Conservation (phyloP, 2,888 invertebrate species). For the Chrysomela aeneicollis region DNA sequence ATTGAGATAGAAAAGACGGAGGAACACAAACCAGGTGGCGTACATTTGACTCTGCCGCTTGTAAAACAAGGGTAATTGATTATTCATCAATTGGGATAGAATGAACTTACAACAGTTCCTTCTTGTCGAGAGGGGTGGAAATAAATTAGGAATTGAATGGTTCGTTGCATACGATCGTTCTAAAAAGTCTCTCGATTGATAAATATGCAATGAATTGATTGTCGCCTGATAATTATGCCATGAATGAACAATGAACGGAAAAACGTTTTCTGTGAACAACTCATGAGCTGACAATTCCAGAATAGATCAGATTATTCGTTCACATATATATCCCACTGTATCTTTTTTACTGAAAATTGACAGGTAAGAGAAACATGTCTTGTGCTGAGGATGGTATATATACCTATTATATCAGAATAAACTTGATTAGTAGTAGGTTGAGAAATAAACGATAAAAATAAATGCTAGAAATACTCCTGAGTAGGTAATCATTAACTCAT, state of each 20-base stretch:
- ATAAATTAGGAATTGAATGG: slow-evolving; percentile 61
- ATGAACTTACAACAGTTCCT: slow-evolving; percentile 54
- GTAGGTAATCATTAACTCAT: too few relatives aligned
- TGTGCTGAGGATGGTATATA: too few relatives aligned
- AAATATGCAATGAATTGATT: slow-evolving; percentile 31
- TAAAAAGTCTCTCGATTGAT: slow-evolving; percentile 47
- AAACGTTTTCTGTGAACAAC: background rate
- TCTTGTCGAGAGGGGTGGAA: slow-evolving; percentile 49
- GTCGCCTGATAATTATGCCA: slow-evolving; percentile 23
- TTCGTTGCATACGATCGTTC: slow-evolving; percentile 56
- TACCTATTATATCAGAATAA: too few relatives aligned
- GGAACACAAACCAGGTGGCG: slow-evolving; percentile 60
- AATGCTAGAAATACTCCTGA: too few relatives aligned
- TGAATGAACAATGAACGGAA: background rate
- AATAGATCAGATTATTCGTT: background rate
- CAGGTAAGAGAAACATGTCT: too few relatives aligned
- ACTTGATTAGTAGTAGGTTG: too few relatives aligned
- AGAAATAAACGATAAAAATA: too few relatives aligned
- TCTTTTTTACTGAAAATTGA: too few relatives aligned
- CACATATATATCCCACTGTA: too few relatives aligned
- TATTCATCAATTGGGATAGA: slow-evolving; percentile 62
- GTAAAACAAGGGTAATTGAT: slow-evolving; percentile 62
- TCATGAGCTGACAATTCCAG: background rate
- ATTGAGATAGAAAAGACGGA: slow-evolving; percentile 42
- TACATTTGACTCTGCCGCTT: slow-evolving; percentile 58